Percentiles rank a stretch among this genome's conserved stretches.
These are phyloP conservation scores for Artibeus jamaicensis DNA, from an alignment of 2,797 vertebrate genomes.

Conservation along the genomic window DNA sequence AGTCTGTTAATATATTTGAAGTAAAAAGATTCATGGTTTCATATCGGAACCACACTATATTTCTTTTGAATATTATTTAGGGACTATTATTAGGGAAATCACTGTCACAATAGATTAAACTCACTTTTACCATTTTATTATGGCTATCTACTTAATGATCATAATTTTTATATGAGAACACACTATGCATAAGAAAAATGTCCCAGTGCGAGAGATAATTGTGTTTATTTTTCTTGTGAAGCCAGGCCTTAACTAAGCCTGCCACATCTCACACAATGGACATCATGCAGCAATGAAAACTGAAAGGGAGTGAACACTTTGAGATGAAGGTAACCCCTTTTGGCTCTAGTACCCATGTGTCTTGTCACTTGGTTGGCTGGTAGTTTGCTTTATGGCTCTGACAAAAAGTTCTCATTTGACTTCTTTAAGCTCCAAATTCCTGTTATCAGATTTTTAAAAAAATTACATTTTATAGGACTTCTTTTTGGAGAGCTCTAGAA, in stretches of 20 bases:
- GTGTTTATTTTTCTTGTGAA: background rate
- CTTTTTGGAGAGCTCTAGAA: background rate
- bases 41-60: background rate
- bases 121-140: background rate
- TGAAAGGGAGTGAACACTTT: too few relatives aligned
- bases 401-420: background rate
- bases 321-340: accelerated
- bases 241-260: background rate
- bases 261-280: background rate
- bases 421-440: background rate
- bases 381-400: background rate
- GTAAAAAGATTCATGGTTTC: background rate
- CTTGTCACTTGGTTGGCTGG: accelerated
- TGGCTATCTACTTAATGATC: background rate
- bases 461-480: background rate
- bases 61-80: background rate
- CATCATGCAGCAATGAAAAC: background rate
- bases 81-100: background rate
- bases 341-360: too few relatives aligned
- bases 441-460: background rate
- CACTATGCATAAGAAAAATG: background rate
- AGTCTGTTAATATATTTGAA: background rate
- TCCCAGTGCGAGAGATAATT: background rate
- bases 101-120: background rate
- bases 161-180: background rate